Evolutionary conservation across 2,797 vertebrate species (phyloP), one percentile per base, ranked within the genome.

Genomic region (Setipinna tenuifilis): DNA sequence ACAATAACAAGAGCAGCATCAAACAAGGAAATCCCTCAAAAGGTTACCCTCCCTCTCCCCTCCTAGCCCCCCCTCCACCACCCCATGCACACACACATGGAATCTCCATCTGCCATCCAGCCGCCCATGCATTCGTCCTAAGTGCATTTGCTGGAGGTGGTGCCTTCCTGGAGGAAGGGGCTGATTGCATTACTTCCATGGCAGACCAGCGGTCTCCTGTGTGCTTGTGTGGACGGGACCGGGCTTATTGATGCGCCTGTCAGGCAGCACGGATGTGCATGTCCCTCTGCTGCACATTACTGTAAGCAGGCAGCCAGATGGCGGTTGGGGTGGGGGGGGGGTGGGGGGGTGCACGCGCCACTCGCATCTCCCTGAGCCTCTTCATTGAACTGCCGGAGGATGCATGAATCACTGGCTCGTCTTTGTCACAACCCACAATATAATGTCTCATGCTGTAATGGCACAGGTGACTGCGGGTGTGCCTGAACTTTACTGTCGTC

Each of bases 51-150:
- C 62, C 28, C 1, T 31, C 25, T 31, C 23, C 25, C 14, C 14
- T 10, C 9, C 14, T 7, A 54, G 9, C 2, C 50, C 50, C 50
- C 50, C 50, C 50, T 14, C 50, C 50, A 41, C 50, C 50, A 54
- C 14, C 50, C 14, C 14, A 14, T 28, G 3, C 62, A 31, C 23
- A 68, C n/a, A 65, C 7, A 78, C 17, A 78, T 3, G 35, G 71
- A 78, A 41, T 35, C 71, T 78, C 71, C 71, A 78, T 78, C 71
- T 78, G 71, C 71, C 35, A 44, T 78, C 87, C 82, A 61, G n/a
- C 57, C 81, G 44, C 86, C 62, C 7, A 35, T 23, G 35, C 58
- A 65, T 50, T 82, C 21, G 25, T 23, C 46, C 41, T 78, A 78
- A 78, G 71, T 21, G 35, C 71, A 78, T 78, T 78, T 78, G 71